Evolutionary conservation across 2,888 invertebrate genomes (phyloP).

Genomic region (Sarcophaga caerulescens): DNA sequence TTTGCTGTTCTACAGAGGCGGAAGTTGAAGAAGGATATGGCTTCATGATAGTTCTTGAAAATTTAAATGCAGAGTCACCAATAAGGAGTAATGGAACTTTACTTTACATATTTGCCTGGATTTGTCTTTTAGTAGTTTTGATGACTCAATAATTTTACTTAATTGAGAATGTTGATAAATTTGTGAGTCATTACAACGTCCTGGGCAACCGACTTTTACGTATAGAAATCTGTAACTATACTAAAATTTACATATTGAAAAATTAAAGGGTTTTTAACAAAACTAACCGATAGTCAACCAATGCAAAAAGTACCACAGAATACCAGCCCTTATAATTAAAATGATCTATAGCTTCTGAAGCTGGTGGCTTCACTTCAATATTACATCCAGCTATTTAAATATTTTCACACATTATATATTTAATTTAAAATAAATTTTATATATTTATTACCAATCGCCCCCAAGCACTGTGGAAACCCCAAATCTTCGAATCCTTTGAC

Average conservation of each 20-base stretch:
- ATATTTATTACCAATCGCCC: not conserved
- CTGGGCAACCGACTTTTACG: constrained; percentile 37
- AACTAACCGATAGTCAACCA: too few relatives aligned
- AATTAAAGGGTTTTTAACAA: too few relatives aligned
- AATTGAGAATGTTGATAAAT: constrained; percentile 29
- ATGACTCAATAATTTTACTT: too few relatives aligned
- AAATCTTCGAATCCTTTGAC: constrained; percentile 40
- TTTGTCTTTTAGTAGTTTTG: constrained; percentile 32
- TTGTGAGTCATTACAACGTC: constrained; percentile 31
- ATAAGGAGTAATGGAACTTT: constrained; percentile 38
- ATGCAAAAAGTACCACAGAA: too few relatives aligned
- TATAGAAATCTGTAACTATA: constrained; percentile 39
- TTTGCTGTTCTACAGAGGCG: constrained; percentile 5
- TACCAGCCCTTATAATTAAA: too few relatives aligned
- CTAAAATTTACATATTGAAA: too few relatives aligned
- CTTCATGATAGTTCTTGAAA: constrained; percentile 24
- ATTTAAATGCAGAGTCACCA: constrained; percentile 30
- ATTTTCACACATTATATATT: too few relatives aligned
- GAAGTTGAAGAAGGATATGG: constrained; percentile 38
- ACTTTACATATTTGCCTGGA: not conserved
- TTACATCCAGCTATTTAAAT: too few relatives aligned
- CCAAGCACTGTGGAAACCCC: constrained; percentile 34
- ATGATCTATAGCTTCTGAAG: too few relatives aligned
- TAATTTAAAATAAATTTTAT: too few relatives aligned
- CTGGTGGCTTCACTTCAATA: too few relatives aligned